These are phyloP conservation scores for Polyommatus icarus DNA, from an alignment of 2,888 invertebrate genomes.

Conservation along the genomic window DNA sequence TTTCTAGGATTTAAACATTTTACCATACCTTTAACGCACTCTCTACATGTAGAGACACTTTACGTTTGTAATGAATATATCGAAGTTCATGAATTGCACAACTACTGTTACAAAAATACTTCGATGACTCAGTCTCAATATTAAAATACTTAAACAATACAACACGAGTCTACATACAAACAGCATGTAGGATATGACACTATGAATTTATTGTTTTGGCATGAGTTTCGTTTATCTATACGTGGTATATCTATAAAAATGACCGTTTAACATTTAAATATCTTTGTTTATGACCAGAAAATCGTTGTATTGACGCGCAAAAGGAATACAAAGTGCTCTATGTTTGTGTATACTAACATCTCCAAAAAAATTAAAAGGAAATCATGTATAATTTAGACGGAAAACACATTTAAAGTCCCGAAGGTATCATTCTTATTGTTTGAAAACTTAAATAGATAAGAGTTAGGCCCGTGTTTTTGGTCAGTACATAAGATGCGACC, in stretches of 20 bases:
- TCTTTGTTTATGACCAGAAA: slow-evolving; percentile 1
- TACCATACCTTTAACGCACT: background rate
- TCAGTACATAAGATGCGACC: no score
- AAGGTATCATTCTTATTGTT: no score
- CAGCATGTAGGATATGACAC: slow-evolving; percentile 16
- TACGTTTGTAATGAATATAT: background rate
- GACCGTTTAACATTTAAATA: background rate
- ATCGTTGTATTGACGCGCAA: background rate
- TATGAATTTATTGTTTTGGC: slow-evolving; percentile 29
- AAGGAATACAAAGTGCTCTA: background rate
- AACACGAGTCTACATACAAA: slow-evolving; percentile 23
- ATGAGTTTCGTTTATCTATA: slow-evolving; percentile 23
- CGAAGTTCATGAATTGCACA: background rate
- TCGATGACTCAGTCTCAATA: slow-evolving; percentile 16
- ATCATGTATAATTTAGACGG: no score
- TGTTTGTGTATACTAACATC: background rate
- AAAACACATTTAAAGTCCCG: no score
- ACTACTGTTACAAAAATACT: background rate
- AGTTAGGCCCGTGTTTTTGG: no score
- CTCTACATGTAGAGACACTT: background rate
- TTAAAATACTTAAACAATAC: slow-evolving; percentile 17
- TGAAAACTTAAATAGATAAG: background rate
- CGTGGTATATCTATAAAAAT: background rate
- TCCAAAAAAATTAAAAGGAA: background rate
- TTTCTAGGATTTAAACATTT: background rate